Evolutionary conservation across 2,113 vertebrate genomes (phyloP), one percentile per base, ranked within the genome.

Genomic region (Plestiodon gilberti): DNA sequence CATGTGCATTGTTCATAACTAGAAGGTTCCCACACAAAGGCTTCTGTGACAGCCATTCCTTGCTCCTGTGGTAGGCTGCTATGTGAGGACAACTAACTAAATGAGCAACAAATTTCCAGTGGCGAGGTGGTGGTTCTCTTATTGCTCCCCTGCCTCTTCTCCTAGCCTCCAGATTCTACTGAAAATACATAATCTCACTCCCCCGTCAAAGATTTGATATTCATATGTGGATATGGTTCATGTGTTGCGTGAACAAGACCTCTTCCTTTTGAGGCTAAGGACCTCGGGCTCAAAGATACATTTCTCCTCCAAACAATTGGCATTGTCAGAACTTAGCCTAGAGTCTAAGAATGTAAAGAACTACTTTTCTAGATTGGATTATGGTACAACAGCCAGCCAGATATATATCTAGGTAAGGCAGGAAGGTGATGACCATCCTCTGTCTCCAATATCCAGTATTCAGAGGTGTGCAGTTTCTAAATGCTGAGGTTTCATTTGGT

Each of bases 21-120:
- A 86, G 61, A 59, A 65, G 55, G 61, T 61, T 64, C 78, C 70
- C 25, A 64, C 70, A 65, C 70, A 86, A 74, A 86, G 70, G 52
- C 23, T 52, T 62, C 33, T n/a, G 25, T 57, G 64, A 85, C 55
- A 75, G n/a, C 33, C n/a, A 59, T 70, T 40, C 33, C 30, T 81
- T 8, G 57, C 79, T 84, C 75, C 92, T 91, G 93, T 89, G 91
- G 35, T 40, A 82, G 4, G 80, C 38, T 67, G 43, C 89, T 89
- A 59, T 84, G 38, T 20, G 40, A 1, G 1, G 61, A 92, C 4
- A 62, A 78, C 9, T 14, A 81, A 35, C 82, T 71, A 67, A 33
- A 18, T 70, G 48, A 84, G 18, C 67, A 91, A 84, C 87, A 52
- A 0, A 6, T 38, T 35, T 86, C 48, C 35, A 84, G 30, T 64